Evolutionary conservation across 1,140 invertebrate genomes (phyloP).

Genomic region (Gryllus bimaculatus): DNA sequence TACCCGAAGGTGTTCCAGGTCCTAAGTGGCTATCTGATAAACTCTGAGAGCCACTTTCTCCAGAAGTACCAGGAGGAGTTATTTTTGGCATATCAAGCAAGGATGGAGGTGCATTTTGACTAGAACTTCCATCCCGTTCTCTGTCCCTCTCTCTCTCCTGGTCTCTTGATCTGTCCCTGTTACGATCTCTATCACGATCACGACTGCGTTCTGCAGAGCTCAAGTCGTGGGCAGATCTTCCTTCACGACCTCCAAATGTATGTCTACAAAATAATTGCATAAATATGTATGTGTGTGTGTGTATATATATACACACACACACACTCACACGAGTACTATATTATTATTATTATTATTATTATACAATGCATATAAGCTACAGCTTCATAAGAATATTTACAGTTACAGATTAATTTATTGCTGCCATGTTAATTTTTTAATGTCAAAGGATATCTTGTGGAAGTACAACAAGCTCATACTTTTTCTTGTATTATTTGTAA

Average conservation of each 20-base stretch:
- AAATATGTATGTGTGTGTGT: too few species aligned
- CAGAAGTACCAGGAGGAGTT: conserved; percentile 9
- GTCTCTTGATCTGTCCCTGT: conserved; percentile 26
- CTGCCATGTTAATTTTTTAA: too few species aligned
- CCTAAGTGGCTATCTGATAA: neutral
- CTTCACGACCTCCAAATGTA: conserved; percentile 14
- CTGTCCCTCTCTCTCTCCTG: conserved; percentile 29
- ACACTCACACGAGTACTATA: too few species aligned
- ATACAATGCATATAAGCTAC: too few species aligned
- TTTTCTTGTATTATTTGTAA: too few species aligned
- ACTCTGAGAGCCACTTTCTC: conserved; percentile 6
- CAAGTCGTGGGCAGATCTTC: conserved; percentile 16
- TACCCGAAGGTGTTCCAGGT: neutral
- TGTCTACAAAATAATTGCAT: neutral
- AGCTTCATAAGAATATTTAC: too few species aligned
- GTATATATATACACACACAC: too few species aligned
- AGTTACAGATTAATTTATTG: too few species aligned
- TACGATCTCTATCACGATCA: conserved; percentile 27
- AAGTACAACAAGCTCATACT: too few species aligned
- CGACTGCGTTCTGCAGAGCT: conserved; percentile 26
- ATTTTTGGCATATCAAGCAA: conserved; percentile 31
- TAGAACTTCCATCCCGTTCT: conserved; percentile 33
- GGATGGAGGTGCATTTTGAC: conserved; percentile 33
- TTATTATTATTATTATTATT: too few species aligned
- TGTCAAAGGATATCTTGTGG: too few species aligned